phyloP scores from a whole-genome alignment of 2,797 vertebrate species.

The Tenualosa thibaudeaui region DNA sequence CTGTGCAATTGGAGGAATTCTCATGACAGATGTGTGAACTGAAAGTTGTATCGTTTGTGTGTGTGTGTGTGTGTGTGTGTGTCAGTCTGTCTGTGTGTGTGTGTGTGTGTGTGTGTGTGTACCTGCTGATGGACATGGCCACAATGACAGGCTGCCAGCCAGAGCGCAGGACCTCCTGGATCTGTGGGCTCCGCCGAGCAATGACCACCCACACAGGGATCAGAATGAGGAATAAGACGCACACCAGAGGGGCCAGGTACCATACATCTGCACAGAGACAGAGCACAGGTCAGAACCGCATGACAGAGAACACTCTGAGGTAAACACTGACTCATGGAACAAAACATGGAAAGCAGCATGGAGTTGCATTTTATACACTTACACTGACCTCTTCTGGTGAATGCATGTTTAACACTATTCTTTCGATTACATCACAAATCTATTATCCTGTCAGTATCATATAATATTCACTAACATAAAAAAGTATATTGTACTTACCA shows the following conservation, averaged over 20 bases:
- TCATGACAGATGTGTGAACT: not conserved
- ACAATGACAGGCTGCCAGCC: slow-evolving; percentile 94
- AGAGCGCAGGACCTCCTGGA: slow-evolving; percentile 83
- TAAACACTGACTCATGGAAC: no score
- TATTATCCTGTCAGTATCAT: not conserved
- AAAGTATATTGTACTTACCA: no score
- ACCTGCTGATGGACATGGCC: slow-evolving; percentile 98
- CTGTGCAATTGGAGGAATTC: no score
- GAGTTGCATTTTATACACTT: slow-evolving; percentile 55
- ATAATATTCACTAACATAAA: no score
- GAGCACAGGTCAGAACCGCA: slow-evolving; percentile 18
- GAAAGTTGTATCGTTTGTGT: no score
- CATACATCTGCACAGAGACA: slow-evolving; percentile 70
- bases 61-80: no score
- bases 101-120: no score
- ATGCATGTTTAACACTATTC: not conserved
- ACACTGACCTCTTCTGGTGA: slow-evolving; percentile 65
- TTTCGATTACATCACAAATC: not conserved
- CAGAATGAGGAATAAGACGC: slow-evolving; percentile 80
- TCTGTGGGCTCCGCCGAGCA: slow-evolving; percentile 79
- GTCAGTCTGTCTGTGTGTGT: not conserved
- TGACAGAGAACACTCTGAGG: not conserved
- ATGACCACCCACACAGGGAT: slow-evolving; percentile 88
- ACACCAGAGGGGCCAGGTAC: slow-evolving; percentile 85
- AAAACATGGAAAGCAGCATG: not conserved